Base-by-base conservation (phyloP, 2,888 invertebrate species). In the Eupithecia inturbata region DNA sequence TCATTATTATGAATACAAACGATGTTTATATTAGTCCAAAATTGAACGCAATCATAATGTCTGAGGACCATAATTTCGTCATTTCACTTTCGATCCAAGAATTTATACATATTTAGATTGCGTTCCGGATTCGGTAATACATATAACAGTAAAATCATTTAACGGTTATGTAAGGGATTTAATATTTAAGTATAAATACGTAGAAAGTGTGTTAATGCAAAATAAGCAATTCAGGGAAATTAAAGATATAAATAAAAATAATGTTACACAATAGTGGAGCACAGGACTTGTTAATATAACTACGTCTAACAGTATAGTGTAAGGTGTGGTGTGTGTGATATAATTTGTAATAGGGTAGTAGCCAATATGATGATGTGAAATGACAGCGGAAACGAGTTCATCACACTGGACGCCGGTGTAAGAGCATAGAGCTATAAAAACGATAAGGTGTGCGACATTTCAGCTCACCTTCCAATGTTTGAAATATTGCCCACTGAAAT, bases 321-420 rank as follows among this genome's bases (percentile, higher is more conserved):
- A 85, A 85, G 79, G 82, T 85, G 86, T 85, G 80, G 79, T 77
- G 81, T 89, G 86, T 77, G 81, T 89, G 86, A 85, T 83, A 86
- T 86, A 87, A 85, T 69, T 68, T 72, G 69, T 72, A 74, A 62
- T 77, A 78, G 68, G 53, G 72, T 66, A 70, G 62, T 68, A 66
- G 68, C 22, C 63, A 60, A 69, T 63, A 74, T 77, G 71, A 74
- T 77, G 71, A 74, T 68, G 76, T 78, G 71, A 75, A 76, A 73
- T 77, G 76, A 75, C 77, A 78, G 77, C 88, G 90, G 90, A 89
- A 88, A 85, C 80, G 84, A 85, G 88, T 89, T 89, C 87, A 89
- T 87, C 87, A 85, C 78, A 83, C 85, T 84, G 84, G 83, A 85
- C n/a, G 45, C 75, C 75, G 77, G 81, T 86, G 79, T 76, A 78